Conservation (phyloP, 2,113 vertebrate species). For the Eublepharis macularius region DNA sequence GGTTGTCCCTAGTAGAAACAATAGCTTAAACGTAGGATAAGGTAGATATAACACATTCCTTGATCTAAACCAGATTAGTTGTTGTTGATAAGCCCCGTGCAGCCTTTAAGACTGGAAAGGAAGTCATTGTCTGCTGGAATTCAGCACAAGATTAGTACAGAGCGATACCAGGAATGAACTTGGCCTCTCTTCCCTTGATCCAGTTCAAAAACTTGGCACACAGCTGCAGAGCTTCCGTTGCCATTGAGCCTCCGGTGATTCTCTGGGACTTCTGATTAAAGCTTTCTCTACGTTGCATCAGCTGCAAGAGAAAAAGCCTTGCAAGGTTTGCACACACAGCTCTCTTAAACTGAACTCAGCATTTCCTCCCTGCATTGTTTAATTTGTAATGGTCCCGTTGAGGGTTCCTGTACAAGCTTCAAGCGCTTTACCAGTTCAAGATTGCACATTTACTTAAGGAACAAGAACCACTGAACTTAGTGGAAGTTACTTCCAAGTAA, state of each 20-base stretch:
- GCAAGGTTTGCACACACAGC: accelerated
- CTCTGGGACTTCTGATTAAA: not conserved
- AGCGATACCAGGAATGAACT: not conserved
- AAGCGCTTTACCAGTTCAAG: not conserved
- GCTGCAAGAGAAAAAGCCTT: not conserved
- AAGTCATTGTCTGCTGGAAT: not conserved
- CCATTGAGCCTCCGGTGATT: not conserved
- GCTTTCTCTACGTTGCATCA: accelerated
- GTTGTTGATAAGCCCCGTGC: accelerated
- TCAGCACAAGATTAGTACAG: not conserved
- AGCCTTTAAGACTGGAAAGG: not conserved
- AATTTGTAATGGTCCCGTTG: not conserved
- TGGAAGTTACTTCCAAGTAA: not conserved
- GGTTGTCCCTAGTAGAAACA: accelerated
- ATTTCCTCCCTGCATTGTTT: not conserved
- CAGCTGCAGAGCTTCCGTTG: not conserved
- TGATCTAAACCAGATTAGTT: not conserved
- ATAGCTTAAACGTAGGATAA: not conserved
- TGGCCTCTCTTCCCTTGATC: not conserved
- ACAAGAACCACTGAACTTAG: not conserved
- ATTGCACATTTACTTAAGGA: not conserved
- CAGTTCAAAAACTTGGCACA: not conserved
- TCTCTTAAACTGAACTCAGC: not conserved
- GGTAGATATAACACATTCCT: not conserved
- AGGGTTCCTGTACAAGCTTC: not conserved